These are phyloP conservation scores for Mesorhabditis spiculigera DNA, from an alignment of 2,888 invertebrate species.

Conservation along the genomic window DNA sequence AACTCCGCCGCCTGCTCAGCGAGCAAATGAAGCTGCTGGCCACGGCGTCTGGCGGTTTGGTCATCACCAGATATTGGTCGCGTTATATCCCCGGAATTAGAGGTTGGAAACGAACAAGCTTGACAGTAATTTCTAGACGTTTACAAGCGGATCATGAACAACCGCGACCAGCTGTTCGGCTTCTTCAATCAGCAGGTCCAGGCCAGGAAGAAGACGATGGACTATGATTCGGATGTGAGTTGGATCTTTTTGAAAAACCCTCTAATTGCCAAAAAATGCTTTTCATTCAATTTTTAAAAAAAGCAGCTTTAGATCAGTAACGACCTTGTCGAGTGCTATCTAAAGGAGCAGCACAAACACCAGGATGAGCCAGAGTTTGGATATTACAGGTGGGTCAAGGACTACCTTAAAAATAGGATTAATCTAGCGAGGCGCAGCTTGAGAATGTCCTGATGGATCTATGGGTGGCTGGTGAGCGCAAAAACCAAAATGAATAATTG, in stretches of 20 bases:
- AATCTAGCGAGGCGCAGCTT: conserved; percentile 12
- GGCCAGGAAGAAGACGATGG: background rate
- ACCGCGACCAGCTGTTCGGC: background rate
- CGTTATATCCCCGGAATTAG: background rate
- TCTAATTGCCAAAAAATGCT: too few relatives aligned
- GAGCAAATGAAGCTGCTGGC: background rate
- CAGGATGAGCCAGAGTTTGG: background rate
- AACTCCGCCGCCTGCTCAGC: background rate
- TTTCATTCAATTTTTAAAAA: too few relatives aligned
- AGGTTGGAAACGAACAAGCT: background rate
- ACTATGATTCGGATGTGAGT: background rate
- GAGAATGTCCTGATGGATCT: conserved; percentile 23
- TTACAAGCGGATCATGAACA: background rate
- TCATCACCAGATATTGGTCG: background rate
- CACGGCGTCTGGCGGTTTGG: background rate
- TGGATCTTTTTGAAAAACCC: background rate
- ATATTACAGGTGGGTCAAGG: background rate
- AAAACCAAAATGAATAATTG: background rate
- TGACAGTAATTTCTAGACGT: background rate
- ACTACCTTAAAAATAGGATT: conserved; percentile 10
- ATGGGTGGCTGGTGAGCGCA: conserved; percentile 26
- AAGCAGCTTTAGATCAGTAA: background rate
- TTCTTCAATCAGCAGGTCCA: background rate
- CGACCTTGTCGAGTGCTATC: background rate
- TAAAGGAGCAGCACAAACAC: conserved; percentile 1